phyloP scores from a whole-genome alignment of 1,140 invertebrate genomes.

The Mamestra configurata region DNA sequence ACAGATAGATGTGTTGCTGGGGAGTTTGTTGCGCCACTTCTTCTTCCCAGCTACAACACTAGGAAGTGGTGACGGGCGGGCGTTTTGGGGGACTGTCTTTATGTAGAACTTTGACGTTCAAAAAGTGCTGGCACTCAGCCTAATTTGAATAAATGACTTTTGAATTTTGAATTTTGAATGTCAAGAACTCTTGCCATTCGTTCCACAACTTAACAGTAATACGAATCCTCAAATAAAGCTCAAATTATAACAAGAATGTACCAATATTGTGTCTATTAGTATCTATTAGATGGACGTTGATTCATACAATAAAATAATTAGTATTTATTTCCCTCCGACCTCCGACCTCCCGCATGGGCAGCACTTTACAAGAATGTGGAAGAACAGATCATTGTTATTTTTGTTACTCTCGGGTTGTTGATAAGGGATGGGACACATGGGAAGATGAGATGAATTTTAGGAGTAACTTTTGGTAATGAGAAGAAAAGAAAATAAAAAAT shows the following conservation, averaged over 20 bases:
- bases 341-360: constrained; percentile 70
- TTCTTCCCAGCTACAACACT: too few species aligned
- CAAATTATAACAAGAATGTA: constrained; percentile 24
- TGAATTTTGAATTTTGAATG: too few species aligned
- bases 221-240: background rate
- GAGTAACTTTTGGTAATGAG: background rate
- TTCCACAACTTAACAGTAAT: background rate
- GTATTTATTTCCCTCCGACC: constrained; percentile 69
- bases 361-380: constrained; percentile 70
- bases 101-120: too few species aligned
- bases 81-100: too few species aligned
- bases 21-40: too few species aligned
- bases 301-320: constrained; percentile 69
- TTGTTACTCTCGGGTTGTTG: background rate
- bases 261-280: constrained; percentile 38
- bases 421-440: constrained; percentile 15
- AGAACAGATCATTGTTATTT: constrained; percentile 54
- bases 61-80: too few species aligned
- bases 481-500: too few species aligned
- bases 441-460: background rate
- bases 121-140: too few species aligned
- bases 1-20: too few species aligned
- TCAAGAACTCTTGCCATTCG: too few species aligned
- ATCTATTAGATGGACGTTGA: constrained; percentile 46
- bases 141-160: too few species aligned